Base-by-base conservation (phyloP, 2,888 invertebrate genomes). In the Cloeon dipterum region DNA sequence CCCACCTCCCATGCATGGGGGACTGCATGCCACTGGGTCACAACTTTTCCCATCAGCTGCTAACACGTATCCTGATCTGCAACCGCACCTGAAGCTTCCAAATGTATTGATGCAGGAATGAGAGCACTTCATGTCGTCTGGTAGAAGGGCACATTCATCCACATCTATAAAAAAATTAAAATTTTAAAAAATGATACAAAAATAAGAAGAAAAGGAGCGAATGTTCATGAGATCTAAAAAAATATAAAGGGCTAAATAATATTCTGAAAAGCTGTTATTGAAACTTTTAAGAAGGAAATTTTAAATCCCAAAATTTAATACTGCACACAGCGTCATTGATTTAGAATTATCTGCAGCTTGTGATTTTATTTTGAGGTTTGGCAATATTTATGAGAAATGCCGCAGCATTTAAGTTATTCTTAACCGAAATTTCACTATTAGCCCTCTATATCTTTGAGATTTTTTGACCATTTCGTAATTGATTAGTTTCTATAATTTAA, bases 41-140 rank as follows among this genome's bases (percentile, higher is more conserved):
- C 38, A 38, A 5, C 20, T 26, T 5, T 19, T 21, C 4, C 19
- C 18, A 23, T 38, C 38, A n/a, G 26, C 38, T 25, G 20, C 32
- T n/a, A 38, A 20, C 10, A 20, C 13, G 19, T 16, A 20, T 19
- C 34, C 34, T 3, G 25, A 23, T 10, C 21, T 34, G 19, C 38
- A 38, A 7, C 14, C 25, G 20, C 38, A 38, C 20, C 19, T 23
- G 20, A 32, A 38, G 34, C 38, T 34, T 10, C 38, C 38, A 25
- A 34, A 38, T 14, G 34, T 38, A 18, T 38, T 38, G 13, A 25
- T n/a, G 14, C 38, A 38, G 11, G n/a, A 20, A 20, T 38, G 34
- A 20, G 34, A 13, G 26, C 38, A 38, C 10, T 20, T 17, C 18
- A 26, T 32, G 8, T 14, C 19, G 10, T 4, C 21, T 11, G 38